Evolutionary conservation across 92 coral and sea anemone species (phyloP), one percentile per base, ranked within the genome.

Genomic region (Bergia sp.): DNA sequence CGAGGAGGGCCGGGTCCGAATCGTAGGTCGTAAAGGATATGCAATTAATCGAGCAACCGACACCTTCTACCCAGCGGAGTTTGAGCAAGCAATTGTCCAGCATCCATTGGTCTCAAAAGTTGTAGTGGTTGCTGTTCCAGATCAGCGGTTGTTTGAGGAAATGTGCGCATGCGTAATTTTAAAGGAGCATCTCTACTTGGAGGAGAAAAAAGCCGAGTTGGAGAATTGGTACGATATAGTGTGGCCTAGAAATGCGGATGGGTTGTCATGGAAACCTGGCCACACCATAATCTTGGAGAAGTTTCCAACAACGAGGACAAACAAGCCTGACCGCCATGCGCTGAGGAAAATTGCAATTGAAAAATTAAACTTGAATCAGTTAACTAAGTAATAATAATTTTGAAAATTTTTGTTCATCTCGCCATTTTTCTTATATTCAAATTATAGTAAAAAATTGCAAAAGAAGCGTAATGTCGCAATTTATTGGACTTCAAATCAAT

Each of bases 101-200:
- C 85, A 85, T 66, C 92, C 92, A 40, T 21, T 61, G 23, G 89
- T 90, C n/a, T 49, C 89, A 78, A 44, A 7, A 15, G 92, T 77
- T n/a, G 47, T 44, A 2, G 79, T 90, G 6, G 41, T 90, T 29
- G 89, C 85, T 0, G 83, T 85, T 45, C 91, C 91, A 1, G 91
- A 89, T 57, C 45, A 83, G 55, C 88, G 76, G 61, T 79, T 89
- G 37, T 16, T 37, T 85, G 89, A 90, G 64, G 92, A 90, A 73
- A 85, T 78, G 61, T 90, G 92, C 92, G 89, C 92, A 90, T 90
- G 89, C 76, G 86, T 90, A 15, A 78, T 90, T 71, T 73, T 79
- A 6, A 82, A 82, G 74, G 49, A 58, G 16, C 21, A 41, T 18
- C 49, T 39, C 37, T 7, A 77, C 21, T 41, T 15, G 7, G 79